Evolutionary conservation across 1,140 invertebrate genomes (phyloP).

Genomic region (Drosophila eugracilis): DNA sequence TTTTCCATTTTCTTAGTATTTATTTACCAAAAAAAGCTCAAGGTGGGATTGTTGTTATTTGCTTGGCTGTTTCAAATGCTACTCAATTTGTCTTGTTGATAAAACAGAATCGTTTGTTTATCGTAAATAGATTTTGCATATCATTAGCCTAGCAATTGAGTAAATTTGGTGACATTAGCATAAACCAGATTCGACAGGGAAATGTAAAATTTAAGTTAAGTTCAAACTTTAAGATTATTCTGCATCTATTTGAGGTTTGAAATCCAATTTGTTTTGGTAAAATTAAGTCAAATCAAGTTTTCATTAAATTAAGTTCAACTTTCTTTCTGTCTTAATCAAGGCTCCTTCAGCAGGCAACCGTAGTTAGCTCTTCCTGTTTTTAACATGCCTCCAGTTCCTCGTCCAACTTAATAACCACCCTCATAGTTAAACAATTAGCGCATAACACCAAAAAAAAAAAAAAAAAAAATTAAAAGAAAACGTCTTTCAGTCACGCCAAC

Average conservation of each 20-base stretch:
- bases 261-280: too few species aligned
- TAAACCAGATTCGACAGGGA: conserved; percentile 1
- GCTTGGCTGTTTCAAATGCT: neutral
- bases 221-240: too few species aligned
- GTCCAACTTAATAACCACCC: conserved; percentile 4
- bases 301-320: conserved; percentile 1
- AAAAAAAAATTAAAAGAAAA: conserved; percentile 17
- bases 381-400: conserved; percentile 9
- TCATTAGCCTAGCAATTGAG: conserved; percentile 37
- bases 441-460: conserved; percentile 18
- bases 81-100: conserved; percentile 38
- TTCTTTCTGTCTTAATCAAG: conserved; percentile 31
- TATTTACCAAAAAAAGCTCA: neutral
- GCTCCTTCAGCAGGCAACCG: conserved; percentile 6
- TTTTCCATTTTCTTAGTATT: too few species aligned
- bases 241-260: too few species aligned
- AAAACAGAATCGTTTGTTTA: conserved; percentile 15
- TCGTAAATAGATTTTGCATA: conserved; percentile 39
- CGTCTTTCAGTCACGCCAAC: conserved; percentile 40
- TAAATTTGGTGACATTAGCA: conserved; percentile 30
- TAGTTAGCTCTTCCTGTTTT: conserved; percentile 17
- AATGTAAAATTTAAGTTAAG: neutral
- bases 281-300: neutral
- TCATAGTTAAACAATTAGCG: conserved; percentile 48
- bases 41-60: conserved; percentile 17